phyloP scores from a whole-genome alignment of 2,113 vertebrate species.

The Turdus rufiventris region DNA sequence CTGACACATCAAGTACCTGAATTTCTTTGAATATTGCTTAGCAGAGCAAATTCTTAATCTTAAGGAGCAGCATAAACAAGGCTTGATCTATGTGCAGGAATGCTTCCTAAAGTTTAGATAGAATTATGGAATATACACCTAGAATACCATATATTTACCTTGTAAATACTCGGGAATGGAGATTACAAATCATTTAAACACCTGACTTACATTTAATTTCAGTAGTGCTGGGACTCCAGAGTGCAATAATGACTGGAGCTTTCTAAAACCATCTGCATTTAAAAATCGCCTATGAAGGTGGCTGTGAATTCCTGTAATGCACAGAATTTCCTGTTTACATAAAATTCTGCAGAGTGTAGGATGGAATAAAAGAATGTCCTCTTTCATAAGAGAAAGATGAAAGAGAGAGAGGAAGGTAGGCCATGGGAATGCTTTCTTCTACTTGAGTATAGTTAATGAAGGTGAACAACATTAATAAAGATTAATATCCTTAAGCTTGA shows the following conservation, averaged over 20 bases:
- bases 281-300: background rate
- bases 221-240: background rate
- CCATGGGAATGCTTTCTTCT: background rate
- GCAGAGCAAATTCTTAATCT: background rate
- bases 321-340: background rate
- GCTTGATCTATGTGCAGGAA: background rate
- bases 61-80: background rate
- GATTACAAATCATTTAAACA: background rate
- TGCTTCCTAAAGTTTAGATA: background rate
- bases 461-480: background rate
- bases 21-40: background rate
- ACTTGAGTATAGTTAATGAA: background rate
- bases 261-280: background rate
- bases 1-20: accelerated
- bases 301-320: background rate
- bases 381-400: background rate
- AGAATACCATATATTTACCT: background rate
- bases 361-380: background rate
- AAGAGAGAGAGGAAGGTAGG: background rate
- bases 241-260: background rate
- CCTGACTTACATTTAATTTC: background rate
- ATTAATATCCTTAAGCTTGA: background rate
- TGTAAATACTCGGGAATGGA: background rate
- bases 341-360: background rate
- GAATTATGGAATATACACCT: background rate